Conservation (phyloP, 2,113 vertebrate species). For the Antennarius striatus region DNA sequence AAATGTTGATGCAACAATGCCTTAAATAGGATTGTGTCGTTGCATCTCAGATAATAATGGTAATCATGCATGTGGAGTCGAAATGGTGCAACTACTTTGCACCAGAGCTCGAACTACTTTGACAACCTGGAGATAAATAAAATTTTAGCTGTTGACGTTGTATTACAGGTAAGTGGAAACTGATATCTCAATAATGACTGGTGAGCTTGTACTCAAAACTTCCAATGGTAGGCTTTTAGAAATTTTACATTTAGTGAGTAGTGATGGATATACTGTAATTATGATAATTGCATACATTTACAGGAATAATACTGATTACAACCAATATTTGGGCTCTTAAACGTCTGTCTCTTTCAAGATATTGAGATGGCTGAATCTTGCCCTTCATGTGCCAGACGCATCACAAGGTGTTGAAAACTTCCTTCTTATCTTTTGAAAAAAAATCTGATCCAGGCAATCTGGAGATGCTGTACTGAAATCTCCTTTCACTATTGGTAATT, state of each 20-base stretch:
- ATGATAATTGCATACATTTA: neutral
- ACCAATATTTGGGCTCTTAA: too few relatives aligned
- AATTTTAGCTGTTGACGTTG: conserved; percentile 53
- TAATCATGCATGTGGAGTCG: conserved; percentile 54
- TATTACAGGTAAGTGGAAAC: conserved; percentile 33
- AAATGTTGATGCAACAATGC: conserved; percentile 77
- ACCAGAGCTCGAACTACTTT: conserved; percentile 46
- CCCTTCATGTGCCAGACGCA: too few relatives aligned
- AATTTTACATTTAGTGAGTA: neutral
- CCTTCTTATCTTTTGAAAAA: neutral
- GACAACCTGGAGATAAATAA: conserved; percentile 46
- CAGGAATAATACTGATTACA: too few relatives aligned
- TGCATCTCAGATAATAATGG: conserved; percentile 72
- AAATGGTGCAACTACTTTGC: conserved; percentile 58
- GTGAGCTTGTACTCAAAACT: conserved; percentile 3
- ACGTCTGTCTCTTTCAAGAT: too few relatives aligned
- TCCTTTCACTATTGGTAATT: conserved; percentile 3
- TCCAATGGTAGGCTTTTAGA: conserved; percentile 6
- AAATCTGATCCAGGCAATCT: conserved; percentile 2
- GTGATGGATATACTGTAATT: neutral
- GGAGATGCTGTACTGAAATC: conserved; percentile 2
- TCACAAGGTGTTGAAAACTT: too few relatives aligned
- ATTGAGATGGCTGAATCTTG: too few relatives aligned
- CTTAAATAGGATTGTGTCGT: conserved; percentile 63
- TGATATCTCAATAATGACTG: conserved; percentile 22